These are phyloP conservation scores for Hemicentrotus pulcherrimus DNA, from an alignment of 35 echinoderm and acorn worm species.

Conservation along the genomic window DNA sequence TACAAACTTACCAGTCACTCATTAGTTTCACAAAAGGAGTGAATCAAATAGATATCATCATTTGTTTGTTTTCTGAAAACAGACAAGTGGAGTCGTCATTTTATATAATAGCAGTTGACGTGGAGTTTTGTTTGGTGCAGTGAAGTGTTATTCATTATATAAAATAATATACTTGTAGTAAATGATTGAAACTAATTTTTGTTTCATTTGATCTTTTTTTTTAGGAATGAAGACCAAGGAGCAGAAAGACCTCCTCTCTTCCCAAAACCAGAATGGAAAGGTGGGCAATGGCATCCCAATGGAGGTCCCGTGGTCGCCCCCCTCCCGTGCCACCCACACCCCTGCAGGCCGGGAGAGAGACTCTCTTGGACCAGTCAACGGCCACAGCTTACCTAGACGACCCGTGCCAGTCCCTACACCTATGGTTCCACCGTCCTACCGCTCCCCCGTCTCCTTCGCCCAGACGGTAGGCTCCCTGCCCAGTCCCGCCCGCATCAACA, in stretches of 20 bases:
- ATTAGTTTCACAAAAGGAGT: not conserved
- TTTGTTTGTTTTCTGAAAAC: not conserved
- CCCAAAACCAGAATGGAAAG: slow-evolving; percentile 48
- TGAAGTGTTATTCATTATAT: not conserved
- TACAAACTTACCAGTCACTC: not conserved
- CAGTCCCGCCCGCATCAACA: slow-evolving; percentile 44
- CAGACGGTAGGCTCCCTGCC: slow-evolving; percentile 38
- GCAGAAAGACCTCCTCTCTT: slow-evolving; percentile 36
- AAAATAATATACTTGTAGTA: not conserved
- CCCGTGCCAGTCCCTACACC: slow-evolving; percentile 33
- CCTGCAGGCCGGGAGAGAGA: slow-evolving; percentile 48
- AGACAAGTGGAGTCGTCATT: not conserved
- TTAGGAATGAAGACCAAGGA: slow-evolving; percentile 30
- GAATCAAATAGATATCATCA: not conserved
- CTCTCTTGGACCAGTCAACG: slow-evolving; percentile 53
- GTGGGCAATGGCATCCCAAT: slow-evolving; percentile 22
- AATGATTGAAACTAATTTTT: not conserved
- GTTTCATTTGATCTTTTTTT: slow-evolving; percentile 12
- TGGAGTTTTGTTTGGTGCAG: not conserved
- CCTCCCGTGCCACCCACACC: slow-evolving; percentile 49
- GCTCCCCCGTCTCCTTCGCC: not conserved
- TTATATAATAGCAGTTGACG: not conserved
- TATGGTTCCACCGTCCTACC: slow-evolving; percentile 14
- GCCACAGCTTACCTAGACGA: slow-evolving; percentile 49
- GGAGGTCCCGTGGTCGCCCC: slow-evolving; percentile 49